Evolutionary conservation across 1,140 invertebrate genomes (phyloP), one percentile per base, ranked within the genome.

Genomic region (Pogonomyrmex californicus): DNA sequence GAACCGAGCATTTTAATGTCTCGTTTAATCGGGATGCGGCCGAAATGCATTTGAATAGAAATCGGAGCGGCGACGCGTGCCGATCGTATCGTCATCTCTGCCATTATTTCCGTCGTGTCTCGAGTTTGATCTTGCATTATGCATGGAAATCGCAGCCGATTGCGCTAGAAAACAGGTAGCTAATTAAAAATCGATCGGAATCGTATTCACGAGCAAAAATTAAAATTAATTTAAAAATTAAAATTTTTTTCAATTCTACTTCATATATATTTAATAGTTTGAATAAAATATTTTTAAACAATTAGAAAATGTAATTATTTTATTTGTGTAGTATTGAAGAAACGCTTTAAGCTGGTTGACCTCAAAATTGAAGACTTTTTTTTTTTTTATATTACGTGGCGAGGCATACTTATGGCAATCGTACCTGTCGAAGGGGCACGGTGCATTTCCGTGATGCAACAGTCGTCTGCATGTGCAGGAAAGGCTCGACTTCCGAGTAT

Each of bases 401-500:
- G 9, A 30, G 54, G 12, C 36, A 65, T 36, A 12, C 12, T 68
- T 36, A 36, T 6, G 30, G n/a, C 30, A 30, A 60, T 49, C 68
- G 12, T 83, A 83, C 79, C 79, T 83, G 68, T 75, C 56, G 68
- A 83, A 75, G 79, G 1, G 54, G 2, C 14, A 44, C 56, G 23
- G 12, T 47, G n/a, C 38, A 14, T 78, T 85, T 85, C 82, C 82
- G 82, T 17, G 71, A 77, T 63, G 38, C 23, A 58, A 14, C 63
- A 56, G 12, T 56, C 17, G 33, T 73, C 17, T 9, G 49, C 36
- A 23, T 62, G 54, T 70, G 70, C 47, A 70, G 51, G 12, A 66
- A 86, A 51, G 82, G 41, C 86, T 76, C 86, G 71, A 87, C 86
- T 87, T 86, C 83, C 86, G 83, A 85, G 86, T 73, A 41, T 36